These are phyloP conservation scores for Eunapius fragilis DNA, from an alignment of 37 sponge, comb jelly and placozoan species.

Conservation along the genomic window DNA sequence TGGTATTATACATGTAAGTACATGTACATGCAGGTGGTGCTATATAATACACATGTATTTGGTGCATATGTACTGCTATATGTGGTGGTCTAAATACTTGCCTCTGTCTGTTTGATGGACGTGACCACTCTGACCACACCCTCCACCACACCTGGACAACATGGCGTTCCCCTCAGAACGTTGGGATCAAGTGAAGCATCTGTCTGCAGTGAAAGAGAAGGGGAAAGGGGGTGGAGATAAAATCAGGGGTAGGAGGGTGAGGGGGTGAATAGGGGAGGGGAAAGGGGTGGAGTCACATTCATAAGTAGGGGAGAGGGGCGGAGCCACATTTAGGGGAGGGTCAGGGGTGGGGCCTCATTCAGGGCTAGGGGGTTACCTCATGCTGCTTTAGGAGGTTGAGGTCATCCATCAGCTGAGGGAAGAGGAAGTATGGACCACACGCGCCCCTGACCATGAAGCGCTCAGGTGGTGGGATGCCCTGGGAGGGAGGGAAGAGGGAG, in stretches of 20 bases:
- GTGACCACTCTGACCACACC: slow-evolving; percentile 76
- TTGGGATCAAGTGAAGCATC: slow-evolving; percentile 83
- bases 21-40: too few species aligned
- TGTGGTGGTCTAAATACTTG: not conserved
- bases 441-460: slow-evolving; percentile 77
- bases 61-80: too few species aligned
- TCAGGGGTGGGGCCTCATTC: not conserved
- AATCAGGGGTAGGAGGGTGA: too few species aligned
- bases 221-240: not conserved
- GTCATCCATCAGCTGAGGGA: slow-evolving; percentile 77
- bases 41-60: too few species aligned
- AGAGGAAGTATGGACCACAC: slow-evolving; percentile 59
- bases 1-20: too few species aligned
- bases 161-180: slow-evolving; percentile 71
- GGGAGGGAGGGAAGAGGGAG: not conserved
- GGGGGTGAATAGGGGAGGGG: not conserved
- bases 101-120: slow-evolving; percentile 68
- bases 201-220: slow-evolving; percentile 1
- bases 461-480: slow-evolving; percentile 87
- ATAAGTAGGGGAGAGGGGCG: too few species aligned
- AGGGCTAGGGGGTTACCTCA: slow-evolving; percentile 22
- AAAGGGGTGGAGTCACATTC: not conserved
- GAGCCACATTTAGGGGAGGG: too few species aligned
- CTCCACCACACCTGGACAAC: slow-evolving; percentile 88
- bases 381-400: slow-evolving; percentile 71